Conservation (phyloP, 30 jellyfish, hydroid and myxozoan genomes). For the Hydractinia symbiolongicarpus region DNA sequence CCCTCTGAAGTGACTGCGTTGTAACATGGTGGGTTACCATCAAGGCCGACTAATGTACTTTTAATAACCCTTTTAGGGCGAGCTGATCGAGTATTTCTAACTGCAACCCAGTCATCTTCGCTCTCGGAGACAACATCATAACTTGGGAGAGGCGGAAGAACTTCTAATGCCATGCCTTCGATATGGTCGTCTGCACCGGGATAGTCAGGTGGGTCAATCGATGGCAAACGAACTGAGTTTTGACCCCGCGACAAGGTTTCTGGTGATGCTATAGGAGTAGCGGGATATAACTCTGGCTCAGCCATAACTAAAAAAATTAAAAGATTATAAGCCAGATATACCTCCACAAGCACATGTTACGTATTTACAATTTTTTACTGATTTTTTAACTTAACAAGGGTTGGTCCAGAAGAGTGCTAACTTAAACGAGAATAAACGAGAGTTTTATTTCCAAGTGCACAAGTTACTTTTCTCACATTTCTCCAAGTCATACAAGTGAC, state of each 20-base stretch:
- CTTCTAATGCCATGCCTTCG: neutral
- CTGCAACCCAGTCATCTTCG: slow-evolving; percentile 46
- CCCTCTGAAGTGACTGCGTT: slow-evolving; percentile 33
- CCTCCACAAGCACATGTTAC: neutral
- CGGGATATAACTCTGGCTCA: slow-evolving; percentile 15
- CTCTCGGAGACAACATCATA: slow-evolving; percentile 48
- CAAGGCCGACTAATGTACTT: neutral
- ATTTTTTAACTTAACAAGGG: no score
- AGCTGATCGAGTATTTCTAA: slow-evolving; percentile 53
- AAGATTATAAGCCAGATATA: neutral
- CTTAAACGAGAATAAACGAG: no score
- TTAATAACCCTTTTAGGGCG: neutral
- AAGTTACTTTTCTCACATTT: no score
- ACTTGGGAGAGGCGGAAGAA: slow-evolving; percentile 21
- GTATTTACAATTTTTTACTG: no score
- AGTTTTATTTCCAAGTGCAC: no score
- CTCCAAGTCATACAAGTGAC: no score
- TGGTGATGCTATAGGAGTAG: slow-evolving; percentile 12
- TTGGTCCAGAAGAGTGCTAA: no score
- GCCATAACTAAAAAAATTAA: slow-evolving; percentile 1
- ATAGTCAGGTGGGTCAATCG: slow-evolving; percentile 23
- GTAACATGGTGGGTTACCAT: slow-evolving; percentile 33
- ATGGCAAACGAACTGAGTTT: neutral
- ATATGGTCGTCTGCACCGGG: neutral
- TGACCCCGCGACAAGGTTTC: neutral